A percentile compares a stretch with the other conserved stretches of the same genome.
Evolutionary conservation across 2,113 vertebrate species (phyloP).

Genomic region (Noctilio leporinus): DNA sequence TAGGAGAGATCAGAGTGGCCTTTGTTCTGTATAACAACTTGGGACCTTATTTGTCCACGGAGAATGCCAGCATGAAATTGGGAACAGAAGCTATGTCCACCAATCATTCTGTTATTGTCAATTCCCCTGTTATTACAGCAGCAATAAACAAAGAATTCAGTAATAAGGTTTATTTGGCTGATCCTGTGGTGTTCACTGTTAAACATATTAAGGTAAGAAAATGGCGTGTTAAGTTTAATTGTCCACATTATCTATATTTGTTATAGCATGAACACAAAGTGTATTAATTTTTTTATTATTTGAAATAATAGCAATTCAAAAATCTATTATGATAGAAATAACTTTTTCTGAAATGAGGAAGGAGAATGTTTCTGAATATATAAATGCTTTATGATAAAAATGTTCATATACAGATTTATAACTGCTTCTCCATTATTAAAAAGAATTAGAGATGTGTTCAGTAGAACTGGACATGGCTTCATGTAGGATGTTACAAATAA

Average conservation of each 20-base stretch:
- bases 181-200: slow-evolving; percentile 96
- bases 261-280: not conserved
- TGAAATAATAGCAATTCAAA: not conserved
- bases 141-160: slow-evolving; percentile 98
- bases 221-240: not conserved
- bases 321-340: not conserved
- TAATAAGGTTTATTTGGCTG: slow-evolving; percentile 96
- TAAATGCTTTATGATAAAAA: not conserved
- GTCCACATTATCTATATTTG: not conserved
- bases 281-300: not conserved
- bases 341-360: not conserved
- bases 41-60: slow-evolving; percentile 94
- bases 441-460: slow-evolving; percentile 46
- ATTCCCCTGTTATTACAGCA: slow-evolving; percentile 95
- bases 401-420: not conserved
- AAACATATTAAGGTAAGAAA: slow-evolving; percentile 92
- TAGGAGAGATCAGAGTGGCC: slow-evolving; percentile 97
- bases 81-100: slow-evolving; percentile 92
- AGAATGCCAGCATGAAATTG: slow-evolving; percentile 97
- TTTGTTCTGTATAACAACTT: slow-evolving; percentile 98
- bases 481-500: not conserved
- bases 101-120: slow-evolving; percentile 97
- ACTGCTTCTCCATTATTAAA: not conserved
- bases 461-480: slow-evolving; percentile 53
- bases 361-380: not conserved